Evolutionary conservation across 2,113 vertebrate species (phyloP).

Genomic region (Ascaphus truei): DNA sequence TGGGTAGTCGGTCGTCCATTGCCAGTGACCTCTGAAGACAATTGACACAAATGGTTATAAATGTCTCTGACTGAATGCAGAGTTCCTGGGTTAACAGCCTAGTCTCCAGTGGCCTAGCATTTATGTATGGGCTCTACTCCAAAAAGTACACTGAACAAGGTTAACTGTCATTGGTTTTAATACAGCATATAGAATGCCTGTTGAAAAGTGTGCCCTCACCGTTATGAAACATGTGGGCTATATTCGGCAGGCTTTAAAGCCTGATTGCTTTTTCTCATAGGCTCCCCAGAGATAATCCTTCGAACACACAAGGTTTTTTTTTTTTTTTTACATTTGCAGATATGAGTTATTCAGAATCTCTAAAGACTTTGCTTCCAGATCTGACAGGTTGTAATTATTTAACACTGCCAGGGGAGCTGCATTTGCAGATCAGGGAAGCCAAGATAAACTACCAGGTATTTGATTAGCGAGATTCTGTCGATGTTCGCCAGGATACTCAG

Average conservation of each 20-base stretch:
- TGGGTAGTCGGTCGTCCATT: not conserved
- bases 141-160: not conserved
- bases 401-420: not conserved
- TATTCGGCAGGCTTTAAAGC: not conserved
- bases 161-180: not conserved
- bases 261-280: not conserved
- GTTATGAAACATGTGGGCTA: not conserved
- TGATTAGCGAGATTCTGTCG: conserved; percentile 3
- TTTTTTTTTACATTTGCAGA: conserved; percentile 6
- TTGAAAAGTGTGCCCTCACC: not conserved
- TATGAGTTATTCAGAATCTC: conserved; percentile 5
- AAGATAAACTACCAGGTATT: conserved; percentile 21
- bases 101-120: not conserved
- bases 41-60: conserved; percentile 18
- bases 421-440: not conserved
- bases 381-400: conserved; percentile 6
- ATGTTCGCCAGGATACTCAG: conserved; percentile 1
- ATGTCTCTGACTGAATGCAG: not conserved
- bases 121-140: not conserved
- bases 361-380: conserved; percentile 7
- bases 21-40: not conserved
- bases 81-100: not conserved
- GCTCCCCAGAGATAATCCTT: not conserved
- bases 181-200: not conserved
- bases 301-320: not conserved